phyloP scores from a whole-genome alignment of 2,113 vertebrate genomes.

The Callionymus lyra region DNA sequence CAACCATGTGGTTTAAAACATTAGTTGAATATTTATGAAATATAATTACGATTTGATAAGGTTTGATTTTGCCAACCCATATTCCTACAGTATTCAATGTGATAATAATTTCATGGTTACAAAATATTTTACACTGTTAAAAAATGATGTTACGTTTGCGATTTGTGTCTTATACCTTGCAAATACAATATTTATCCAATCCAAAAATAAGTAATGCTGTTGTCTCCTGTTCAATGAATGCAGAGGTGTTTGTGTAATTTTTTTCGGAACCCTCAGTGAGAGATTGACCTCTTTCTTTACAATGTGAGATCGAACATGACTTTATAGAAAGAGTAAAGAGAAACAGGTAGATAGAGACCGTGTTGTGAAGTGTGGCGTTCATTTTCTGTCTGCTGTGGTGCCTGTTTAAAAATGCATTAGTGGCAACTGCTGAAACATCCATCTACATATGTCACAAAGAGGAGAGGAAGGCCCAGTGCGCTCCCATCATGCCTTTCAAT shows the following conservation, averaged over 20 bases:
- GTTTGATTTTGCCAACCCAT: too few species aligned
- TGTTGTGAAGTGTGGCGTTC: conserved; percentile 29
- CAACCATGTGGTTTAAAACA: too few species aligned
- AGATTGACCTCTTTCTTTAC: conserved; percentile 18
- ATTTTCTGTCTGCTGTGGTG: conserved; percentile 53
- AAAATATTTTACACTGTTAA: not conserved
- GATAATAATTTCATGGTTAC: not conserved
- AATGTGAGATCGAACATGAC: not conserved
- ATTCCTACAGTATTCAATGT: too few species aligned
- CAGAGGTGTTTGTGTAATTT: conserved; percentile 21
- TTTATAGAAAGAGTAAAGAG: conserved; percentile 24
- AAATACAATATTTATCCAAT: too few species aligned
- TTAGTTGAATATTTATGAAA: too few species aligned
- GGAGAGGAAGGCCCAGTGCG: conserved; percentile 3
- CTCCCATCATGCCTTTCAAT: conserved; percentile 39
- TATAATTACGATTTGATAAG: too few species aligned
- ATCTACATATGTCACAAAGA: conserved; percentile 54
- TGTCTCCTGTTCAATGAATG: conserved; percentile 7
- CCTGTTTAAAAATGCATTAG: conserved; percentile 68
- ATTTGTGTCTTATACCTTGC: not conserved
- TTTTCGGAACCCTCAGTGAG: conserved; percentile 52
- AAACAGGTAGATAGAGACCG: conserved; percentile 41
- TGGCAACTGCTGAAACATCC: conserved; percentile 51
- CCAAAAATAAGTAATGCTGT: too few species aligned
- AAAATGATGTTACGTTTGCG: too few species aligned